These are phyloP conservation scores for Plusia festucae DNA, from an alignment of 2,888 invertebrate species.

Conservation along the genomic window DNA sequence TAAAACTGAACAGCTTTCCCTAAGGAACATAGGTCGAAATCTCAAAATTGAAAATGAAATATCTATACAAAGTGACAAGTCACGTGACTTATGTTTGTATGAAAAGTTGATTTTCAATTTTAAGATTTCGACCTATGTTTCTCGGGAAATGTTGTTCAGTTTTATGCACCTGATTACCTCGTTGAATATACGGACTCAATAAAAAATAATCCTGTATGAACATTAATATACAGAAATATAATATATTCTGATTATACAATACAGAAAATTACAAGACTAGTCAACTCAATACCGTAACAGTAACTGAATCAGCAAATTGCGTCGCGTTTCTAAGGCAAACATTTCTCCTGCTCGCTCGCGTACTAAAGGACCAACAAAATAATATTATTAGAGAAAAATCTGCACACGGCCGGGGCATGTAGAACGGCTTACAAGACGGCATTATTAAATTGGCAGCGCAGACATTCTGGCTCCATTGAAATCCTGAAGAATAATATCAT, in stretches of 20 bases:
- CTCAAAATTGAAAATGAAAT: too few relatives aligned
- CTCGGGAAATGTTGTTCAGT: too few relatives aligned
- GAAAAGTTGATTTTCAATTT: too few relatives aligned
- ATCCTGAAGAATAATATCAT: conserved; percentile 67
- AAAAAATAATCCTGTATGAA: too few relatives aligned
- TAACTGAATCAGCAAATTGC: conserved; percentile 40
- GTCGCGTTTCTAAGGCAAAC: conserved; percentile 24
- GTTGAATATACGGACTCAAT: too few relatives aligned
- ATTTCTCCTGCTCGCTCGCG: conserved; percentile 34
- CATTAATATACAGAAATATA: too few relatives aligned
- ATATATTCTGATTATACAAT: not conserved
- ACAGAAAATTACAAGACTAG: not conserved
- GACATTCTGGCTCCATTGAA: conserved; percentile 72
- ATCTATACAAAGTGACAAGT: too few relatives aligned
- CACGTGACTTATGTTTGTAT: too few relatives aligned
- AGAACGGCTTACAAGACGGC: conserved; percentile 72
- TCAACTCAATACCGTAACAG: not conserved
- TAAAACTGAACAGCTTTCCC: too few relatives aligned
- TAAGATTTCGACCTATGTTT: too few relatives aligned
- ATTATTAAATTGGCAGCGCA: conserved; percentile 79
- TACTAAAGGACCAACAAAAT: conserved; percentile 54
- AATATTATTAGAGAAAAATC: conserved; percentile 73
- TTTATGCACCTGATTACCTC: too few relatives aligned
- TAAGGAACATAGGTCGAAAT: too few relatives aligned
- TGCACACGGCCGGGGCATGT: conserved; percentile 58